These are phyloP conservation scores for Labrus mixtus DNA, from an alignment of 2,113 vertebrate genomes.

Conservation along the genomic window DNA sequence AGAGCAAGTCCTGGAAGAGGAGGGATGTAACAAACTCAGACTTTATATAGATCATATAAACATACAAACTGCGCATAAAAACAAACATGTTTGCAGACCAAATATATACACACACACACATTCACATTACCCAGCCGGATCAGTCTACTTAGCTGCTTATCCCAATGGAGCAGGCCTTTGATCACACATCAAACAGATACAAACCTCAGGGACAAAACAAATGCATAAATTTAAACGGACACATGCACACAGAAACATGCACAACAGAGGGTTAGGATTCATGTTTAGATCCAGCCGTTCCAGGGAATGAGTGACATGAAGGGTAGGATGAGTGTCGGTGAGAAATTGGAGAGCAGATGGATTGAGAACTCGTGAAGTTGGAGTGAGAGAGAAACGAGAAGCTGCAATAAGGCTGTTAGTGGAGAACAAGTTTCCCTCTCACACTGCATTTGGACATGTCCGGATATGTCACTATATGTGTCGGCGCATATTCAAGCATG, in stretches of 20 bases:
- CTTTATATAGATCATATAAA: neutral
- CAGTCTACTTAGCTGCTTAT: constrained; percentile 55
- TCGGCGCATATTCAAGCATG: neutral
- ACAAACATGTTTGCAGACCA: neutral
- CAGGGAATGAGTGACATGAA: constrained; percentile 40
- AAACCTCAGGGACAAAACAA: constrained; percentile 49
- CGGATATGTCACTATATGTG: neutral
- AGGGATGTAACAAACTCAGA: neutral
- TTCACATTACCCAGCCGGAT: neutral
- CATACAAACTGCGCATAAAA: neutral
- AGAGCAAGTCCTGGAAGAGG: constrained; percentile 12
- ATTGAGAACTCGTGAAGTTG: constrained; percentile 27
- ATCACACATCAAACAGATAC: constrained; percentile 75
- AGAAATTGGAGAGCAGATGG: constrained; percentile 59
- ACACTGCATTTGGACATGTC: neutral
- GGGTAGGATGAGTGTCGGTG: constrained; percentile 36
- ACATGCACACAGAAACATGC: constrained; percentile 4
- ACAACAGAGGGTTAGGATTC: neutral
- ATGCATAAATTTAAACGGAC: neutral
- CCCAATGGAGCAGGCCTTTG: constrained; percentile 55
- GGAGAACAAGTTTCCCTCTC: neutral
- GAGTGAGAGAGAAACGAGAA: neutral
- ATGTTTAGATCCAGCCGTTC: constrained; percentile 46
- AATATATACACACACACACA: neutral
- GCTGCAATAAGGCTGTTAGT: neutral